A percentile compares a stretch with the other conserved stretches of the same genome.
These are phyloP conservation scores for Xyliphius kryptos DNA, from an alignment of 2,113 vertebrate genomes.

Conservation along the genomic window DNA sequence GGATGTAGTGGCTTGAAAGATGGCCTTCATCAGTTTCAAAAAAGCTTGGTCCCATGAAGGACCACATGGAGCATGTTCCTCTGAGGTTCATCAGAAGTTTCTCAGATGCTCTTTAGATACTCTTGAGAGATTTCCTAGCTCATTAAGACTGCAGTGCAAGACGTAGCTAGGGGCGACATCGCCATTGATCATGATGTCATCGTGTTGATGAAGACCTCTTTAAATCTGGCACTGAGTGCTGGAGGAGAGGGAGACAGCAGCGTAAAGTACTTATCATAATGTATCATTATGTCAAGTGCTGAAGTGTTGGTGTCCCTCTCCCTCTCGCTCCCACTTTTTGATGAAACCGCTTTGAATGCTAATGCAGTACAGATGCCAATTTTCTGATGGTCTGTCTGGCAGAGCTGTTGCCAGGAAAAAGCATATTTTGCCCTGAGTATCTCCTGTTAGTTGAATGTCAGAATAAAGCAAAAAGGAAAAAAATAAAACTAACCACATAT, in stretches of 20 bases:
- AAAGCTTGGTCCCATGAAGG: background rate
- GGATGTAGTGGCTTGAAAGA: background rate
- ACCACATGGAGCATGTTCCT: background rate
- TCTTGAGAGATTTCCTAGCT: slow-evolving; percentile 8
- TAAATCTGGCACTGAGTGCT: slow-evolving; percentile 43
- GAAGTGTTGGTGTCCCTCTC: slow-evolving; percentile 16
- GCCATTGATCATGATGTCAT: slow-evolving; percentile 40
- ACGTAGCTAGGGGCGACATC: slow-evolving; percentile 33
- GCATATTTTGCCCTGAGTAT: background rate
- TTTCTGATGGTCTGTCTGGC: slow-evolving; percentile 26
- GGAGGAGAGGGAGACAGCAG: slow-evolving; percentile 11
- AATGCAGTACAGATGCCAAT: slow-evolving; percentile 9
- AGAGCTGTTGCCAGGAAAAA: background rate
- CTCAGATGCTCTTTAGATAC: slow-evolving; percentile 12
- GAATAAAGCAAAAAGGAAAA: slow-evolving; percentile 4
- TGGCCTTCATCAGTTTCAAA: background rate
- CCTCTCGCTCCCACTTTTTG: slow-evolving; percentile 16
- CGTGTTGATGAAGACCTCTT: slow-evolving; percentile 55
- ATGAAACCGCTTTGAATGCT: slow-evolving; percentile 22
- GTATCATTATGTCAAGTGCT: slow-evolving; percentile 34
- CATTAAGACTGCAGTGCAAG: slow-evolving; percentile 13
- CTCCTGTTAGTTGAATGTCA: background rate
- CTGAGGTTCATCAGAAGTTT: slow-evolving; percentile 18
- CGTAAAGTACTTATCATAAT: slow-evolving; percentile 26
- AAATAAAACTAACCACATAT: background rate